Evolutionary conservation across 1,140 invertebrate species (phyloP), one percentile per base, ranked within the genome.

Genomic region (Drosophila pallidifrons): DNA sequence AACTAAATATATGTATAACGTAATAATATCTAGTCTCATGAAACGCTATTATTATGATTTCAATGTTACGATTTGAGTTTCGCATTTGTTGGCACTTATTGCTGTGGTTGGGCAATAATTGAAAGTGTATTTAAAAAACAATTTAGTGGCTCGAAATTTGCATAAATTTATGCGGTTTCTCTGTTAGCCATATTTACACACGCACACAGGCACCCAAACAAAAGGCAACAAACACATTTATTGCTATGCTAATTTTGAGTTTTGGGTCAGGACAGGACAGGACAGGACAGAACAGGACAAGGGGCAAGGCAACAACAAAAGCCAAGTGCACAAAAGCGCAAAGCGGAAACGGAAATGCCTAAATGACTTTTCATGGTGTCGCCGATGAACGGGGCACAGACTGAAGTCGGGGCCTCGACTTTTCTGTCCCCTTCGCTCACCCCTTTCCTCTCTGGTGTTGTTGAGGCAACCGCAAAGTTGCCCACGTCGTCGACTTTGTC

Each of bases 81-180:
- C 20, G 3, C 45, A 47, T 35, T 72, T 63, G 68, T 49, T 52
- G 41, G 35, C 13, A 38, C 41, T 54, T 54, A 11, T 35, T 54
- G 51, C n/a, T 54, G 77, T 82, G 59, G 79, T 70, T 80, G 60
- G 63, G 54, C 68, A 72, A 81, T 89, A 88, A 88, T 88, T 81
- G 88, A 88, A 89, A 85, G 78, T 81, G 81, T 90, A 75, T 89
- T 89, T 89, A 89, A 89, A 89, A 89, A 85, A 89, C 86, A 89
- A 89, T 89, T 89, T 88, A 59, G 52, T 20, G 63, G 75, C 69
- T 79, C 55, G 73, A 81, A 76, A 89, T 89, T 89, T 85, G 58
- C 85, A 89, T 89, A 89, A 79, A 89, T 88, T 88, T 75, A 60
- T 88, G 85, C 61, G 85, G 83, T 89, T 69, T 51, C 47, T 28